These are phyloP conservation scores for Brachypodius melanocephalos DNA, from an alignment of 2,113 vertebrate species.

Conservation along the genomic window DNA sequence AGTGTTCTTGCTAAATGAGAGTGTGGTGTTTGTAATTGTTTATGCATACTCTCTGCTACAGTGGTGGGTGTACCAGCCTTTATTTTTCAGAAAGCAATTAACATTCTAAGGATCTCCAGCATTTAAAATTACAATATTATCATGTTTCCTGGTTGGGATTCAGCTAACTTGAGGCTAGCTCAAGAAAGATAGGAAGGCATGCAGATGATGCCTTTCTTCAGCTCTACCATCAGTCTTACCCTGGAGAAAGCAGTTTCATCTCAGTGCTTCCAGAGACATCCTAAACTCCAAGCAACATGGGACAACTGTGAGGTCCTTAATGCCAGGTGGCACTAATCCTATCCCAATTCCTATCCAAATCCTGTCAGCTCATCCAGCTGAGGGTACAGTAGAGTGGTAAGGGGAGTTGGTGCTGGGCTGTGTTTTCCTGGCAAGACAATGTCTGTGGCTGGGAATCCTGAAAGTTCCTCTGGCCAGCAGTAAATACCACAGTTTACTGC, in stretches of 20 bases:
- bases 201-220: neutral
- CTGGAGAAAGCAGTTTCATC: neutral
- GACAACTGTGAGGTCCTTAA: neutral
- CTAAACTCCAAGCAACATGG: accelerated
- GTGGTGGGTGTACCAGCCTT: neutral
- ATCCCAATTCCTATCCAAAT: neutral
- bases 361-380: neutral
- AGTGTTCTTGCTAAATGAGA: neutral
- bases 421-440: neutral
- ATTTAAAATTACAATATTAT: neutral
- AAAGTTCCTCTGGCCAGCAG: neutral
- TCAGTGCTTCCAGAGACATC: neutral
- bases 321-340: neutral
- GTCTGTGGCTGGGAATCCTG: neutral
- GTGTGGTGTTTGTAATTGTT: neutral
- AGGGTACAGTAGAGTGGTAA: neutral
- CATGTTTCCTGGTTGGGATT: neutral
- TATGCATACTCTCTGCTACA: neutral
- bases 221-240: neutral
- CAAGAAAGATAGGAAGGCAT: neutral
- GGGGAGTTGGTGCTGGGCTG: neutral
- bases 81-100: neutral
- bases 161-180: neutral
- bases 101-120: neutral
- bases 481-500: neutral